Base-by-base conservation (phyloP, 1,140 invertebrate genomes). In the Charaxes varanes region DNA sequence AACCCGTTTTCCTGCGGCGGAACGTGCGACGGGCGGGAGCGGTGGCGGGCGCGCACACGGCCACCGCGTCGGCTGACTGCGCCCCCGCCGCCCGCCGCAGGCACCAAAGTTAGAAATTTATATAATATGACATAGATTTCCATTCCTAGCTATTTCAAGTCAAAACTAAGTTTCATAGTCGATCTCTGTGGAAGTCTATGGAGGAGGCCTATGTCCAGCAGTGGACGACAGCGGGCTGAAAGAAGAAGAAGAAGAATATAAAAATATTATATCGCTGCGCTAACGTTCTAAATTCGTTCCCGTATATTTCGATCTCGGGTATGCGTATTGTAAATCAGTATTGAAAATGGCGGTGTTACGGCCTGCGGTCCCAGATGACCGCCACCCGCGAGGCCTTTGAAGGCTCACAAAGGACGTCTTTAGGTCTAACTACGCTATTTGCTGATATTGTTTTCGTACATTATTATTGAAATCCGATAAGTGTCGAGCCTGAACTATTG, bases 1-100 rank as follows among this genome's bases (percentile, higher is more conserved):
- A 68, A 52, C 67, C 73, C 7, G 70, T 78, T 52, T 78, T 74
- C 60, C 57, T 77, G 18, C 43, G 52, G 0, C 48, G 72, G 1
- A 71, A 71, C 60, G 69, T 63, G 31, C 47, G 71, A 0, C 34
- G 57, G 4, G 50, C 46, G 28, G 64, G 59, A 37, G 58, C 56
- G 5, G 44, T 24, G 21, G 44, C 36, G 31, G 33, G 38, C 23
- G 11, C 34, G 14, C 23, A 27, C 33, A 40, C 41, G 7, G 40
- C 43, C 23, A 33, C 37, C 42, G 42, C 46, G 28, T 18, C 37
- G 16, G 22, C 28, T 7, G 35, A 38, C 46, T 19, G 28, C 28
- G 34, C 41, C 36, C 27, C 45, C 23, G 36, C 45, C n/a, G 50
- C 47, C 13, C 43, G 45, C 0, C 41, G 55, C 10, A 38, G 62